These are phyloP conservation scores for Serilophus lunatus DNA, from an alignment of 2,113 vertebrate genomes.

Conservation along the genomic window DNA sequence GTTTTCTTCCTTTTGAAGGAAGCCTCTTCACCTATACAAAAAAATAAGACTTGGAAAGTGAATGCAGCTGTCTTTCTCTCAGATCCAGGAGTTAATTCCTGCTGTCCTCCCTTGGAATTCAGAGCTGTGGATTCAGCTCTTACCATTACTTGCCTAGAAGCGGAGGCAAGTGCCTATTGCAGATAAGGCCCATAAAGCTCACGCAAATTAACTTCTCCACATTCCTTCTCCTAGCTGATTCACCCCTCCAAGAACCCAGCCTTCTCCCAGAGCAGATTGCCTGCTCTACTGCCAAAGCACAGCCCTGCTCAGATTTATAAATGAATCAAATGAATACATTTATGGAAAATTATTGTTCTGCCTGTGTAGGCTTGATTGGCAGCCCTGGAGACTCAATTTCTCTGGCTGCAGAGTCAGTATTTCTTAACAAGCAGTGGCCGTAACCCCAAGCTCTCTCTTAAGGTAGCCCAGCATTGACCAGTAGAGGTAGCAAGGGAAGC, in stretches of 20 bases:
- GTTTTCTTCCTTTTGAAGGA: background rate
- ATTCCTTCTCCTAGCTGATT: background rate
- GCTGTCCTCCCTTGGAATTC: background rate
- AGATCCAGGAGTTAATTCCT: background rate
- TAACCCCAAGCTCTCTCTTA: background rate
- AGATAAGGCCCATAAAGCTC: slow-evolving; percentile 1
- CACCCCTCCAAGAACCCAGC: background rate
- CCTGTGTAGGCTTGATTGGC: background rate
- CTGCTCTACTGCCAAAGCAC: background rate
- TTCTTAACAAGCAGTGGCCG: background rate
- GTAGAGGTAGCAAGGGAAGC: background rate
- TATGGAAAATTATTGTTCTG: background rate
- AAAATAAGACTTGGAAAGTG: background rate
- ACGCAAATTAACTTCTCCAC: background rate
- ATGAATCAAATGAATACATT: background rate
- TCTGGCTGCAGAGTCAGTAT: background rate
- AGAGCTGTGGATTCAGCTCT: background rate
- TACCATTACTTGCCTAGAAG: background rate
- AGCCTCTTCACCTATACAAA: background rate
- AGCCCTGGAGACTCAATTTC: background rate
- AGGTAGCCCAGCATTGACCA: background rate
- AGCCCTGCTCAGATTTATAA: slow-evolving; percentile 1
- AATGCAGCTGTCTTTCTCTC: background rate
- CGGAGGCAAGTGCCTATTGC: background rate
- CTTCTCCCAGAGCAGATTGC: background rate